These are phyloP conservation scores for Nesometra sesokonis DNA, from an alignment of 35 echinoderm and acorn worm genomes.

Conservation along the genomic window DNA sequence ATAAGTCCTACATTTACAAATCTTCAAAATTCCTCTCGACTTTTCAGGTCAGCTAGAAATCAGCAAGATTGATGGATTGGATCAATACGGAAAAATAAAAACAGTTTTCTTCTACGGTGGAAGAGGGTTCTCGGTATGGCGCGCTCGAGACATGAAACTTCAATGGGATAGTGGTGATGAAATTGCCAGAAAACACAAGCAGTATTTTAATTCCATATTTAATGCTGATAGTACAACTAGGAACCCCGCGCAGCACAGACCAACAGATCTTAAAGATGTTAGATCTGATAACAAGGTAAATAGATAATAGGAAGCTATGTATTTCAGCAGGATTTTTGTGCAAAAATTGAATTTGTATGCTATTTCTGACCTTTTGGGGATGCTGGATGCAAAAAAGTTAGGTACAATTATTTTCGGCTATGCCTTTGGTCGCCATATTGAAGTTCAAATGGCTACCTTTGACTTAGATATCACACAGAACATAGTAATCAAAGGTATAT, in stretches of 20 bases:
- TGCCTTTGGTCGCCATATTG: no score
- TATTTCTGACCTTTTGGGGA: no score
- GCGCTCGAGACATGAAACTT: not conserved
- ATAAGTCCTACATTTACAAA: no score
- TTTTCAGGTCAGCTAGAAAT: not conserved
- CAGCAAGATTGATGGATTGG: not conserved
- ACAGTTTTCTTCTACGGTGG: not conserved
- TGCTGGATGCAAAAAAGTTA: no score
- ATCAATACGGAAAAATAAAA: not conserved
- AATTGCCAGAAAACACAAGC: not conserved
- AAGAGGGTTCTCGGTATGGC: not conserved
- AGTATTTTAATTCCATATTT: not conserved
- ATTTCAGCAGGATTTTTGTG: no score
- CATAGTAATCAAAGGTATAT: no score
- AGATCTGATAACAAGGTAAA: constrained; percentile 17
- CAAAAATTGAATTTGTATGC: no score
- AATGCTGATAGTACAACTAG: not conserved
- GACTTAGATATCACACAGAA: no score
- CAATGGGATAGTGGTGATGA: not conserved
- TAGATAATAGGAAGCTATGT: no score
- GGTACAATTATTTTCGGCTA: no score
- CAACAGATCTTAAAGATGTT: not conserved
- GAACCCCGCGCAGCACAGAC: not conserved
- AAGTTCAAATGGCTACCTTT: no score
- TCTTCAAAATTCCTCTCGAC: no score